Base-by-base conservation (phyloP, 2,797 vertebrate genomes). In the Schizothorax lantsangensis region DNA sequence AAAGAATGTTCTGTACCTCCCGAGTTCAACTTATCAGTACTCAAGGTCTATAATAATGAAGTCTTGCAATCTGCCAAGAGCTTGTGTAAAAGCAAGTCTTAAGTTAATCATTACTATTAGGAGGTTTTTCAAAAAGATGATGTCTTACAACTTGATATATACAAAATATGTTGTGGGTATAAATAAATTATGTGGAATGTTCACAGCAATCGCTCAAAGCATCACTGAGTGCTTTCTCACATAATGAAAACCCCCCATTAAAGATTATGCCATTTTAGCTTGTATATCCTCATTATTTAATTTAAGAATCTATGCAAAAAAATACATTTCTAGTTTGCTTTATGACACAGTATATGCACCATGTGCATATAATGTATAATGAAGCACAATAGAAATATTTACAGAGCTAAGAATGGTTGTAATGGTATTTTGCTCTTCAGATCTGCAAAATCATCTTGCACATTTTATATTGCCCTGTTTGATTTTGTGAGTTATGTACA, bases 11-110 rank as follows among this genome's bases (percentile, higher is more conserved):
- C 79, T 81, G 79, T 86, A 26, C 85, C 73, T 87, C 68, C 45
- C 66, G n/a, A 78, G 21, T 19, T 71, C 3, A 36, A 82, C 88
- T 90, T 90, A 91, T 92, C 93, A 90, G 59, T 54, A 15, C 21
- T 30, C 23, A 89, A 90, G 88, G 89, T 84, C 89, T 85, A 54
- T 4, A 3, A 80, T 64, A 79, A 75, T 80, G 82, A 79, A 73
- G 9, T 72, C 66, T n/a, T 66, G 82, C 73, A 88, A 87, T 12
- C 38, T 59, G 64, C 40, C 72, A 77, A 69, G 68, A 79, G 45
- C 26, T 36, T 36, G 68, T 79, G 14, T 38, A 52, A 52, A n/a
- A 30, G n/a, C 17, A 59, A 19, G 36, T 79, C 15, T 72, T 57
- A 47, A 72, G 38, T 57, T 49, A 14, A 14, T 26, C 38, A 36